Conservation (phyloP, 1,140 invertebrate species). For the Eriocheir sinensis region DNA sequence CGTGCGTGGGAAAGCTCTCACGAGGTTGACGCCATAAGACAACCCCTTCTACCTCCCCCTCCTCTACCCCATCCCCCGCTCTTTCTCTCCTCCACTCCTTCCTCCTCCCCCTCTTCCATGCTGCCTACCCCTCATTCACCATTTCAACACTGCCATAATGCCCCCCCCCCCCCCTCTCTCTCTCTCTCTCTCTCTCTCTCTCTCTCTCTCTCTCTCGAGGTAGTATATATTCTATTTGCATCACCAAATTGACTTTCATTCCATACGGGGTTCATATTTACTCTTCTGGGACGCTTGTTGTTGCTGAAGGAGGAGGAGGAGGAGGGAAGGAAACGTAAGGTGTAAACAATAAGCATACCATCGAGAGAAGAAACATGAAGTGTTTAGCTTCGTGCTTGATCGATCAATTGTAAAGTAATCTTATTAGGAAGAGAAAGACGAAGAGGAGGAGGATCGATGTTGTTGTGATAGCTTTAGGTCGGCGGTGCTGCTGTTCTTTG, state of each 20-base stretch:
- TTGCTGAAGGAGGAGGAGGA: no score
- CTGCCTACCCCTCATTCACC: constrained; percentile 5
- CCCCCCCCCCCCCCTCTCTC: background rate
- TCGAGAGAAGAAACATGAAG: no score
- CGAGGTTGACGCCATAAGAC: background rate
- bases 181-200: background rate
- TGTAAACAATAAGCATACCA: no score
- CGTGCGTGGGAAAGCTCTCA: background rate
- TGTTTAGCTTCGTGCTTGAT: no score
- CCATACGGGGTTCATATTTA: constrained; percentile 13
- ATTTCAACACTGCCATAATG: background rate
- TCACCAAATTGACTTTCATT: background rate
- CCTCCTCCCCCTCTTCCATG: background rate
- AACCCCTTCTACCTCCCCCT: background rate
- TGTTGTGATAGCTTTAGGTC: no score
- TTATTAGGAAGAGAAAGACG: no score
- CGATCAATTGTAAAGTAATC: no score
- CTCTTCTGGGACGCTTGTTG: background rate
- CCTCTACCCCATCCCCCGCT: background rate
- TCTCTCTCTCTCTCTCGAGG: background rate
- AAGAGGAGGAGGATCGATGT: no score
- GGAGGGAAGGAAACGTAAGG: no score
- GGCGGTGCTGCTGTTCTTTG: background rate
- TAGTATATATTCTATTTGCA: background rate
- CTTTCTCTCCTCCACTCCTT: constrained; percentile 30